These are phyloP conservation scores for Butastur rufipennis DNA, from an alignment of 2,113 vertebrate species.

Conservation along the genomic window DNA sequence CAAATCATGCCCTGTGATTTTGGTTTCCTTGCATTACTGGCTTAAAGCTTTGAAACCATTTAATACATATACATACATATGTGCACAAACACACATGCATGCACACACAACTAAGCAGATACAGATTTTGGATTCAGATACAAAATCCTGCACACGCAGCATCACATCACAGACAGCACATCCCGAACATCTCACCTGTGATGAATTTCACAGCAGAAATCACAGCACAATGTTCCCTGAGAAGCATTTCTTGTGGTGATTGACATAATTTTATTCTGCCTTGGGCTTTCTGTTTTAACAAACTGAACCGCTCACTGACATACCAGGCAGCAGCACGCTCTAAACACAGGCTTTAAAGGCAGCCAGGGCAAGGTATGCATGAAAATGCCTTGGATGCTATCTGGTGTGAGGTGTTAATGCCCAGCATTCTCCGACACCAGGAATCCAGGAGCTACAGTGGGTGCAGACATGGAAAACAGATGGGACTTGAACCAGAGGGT, in stretches of 20 bases:
- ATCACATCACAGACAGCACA: not conserved
- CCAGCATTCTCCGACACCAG: fast-evolving
- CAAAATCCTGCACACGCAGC: fast-evolving
- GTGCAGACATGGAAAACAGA: not conserved
- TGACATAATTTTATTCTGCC: not conserved
- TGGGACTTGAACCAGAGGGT: fast-evolving
- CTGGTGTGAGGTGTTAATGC: not conserved
- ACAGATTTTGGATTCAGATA: not conserved
- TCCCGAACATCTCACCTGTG: not conserved
- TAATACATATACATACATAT: not conserved
- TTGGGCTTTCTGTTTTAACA: not conserved
- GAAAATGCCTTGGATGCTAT: not conserved
- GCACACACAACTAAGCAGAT: not conserved
- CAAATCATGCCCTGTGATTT: constrained; percentile 31
- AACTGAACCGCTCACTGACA: fast-evolving
- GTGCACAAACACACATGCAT: not conserved
- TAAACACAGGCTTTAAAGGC: not conserved
- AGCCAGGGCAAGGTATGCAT: not conserved
- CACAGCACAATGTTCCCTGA: not conserved
- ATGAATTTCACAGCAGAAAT: not conserved
- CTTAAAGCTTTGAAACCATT: not conserved
- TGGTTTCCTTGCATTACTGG: constrained; percentile 37
- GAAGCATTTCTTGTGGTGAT: not conserved
- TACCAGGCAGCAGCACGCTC: not conserved
- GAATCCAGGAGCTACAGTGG: not conserved